These are phyloP conservation scores for Oxycera nigricornis DNA, from an alignment of 2,888 invertebrate genomes.

Conservation along the genomic window DNA sequence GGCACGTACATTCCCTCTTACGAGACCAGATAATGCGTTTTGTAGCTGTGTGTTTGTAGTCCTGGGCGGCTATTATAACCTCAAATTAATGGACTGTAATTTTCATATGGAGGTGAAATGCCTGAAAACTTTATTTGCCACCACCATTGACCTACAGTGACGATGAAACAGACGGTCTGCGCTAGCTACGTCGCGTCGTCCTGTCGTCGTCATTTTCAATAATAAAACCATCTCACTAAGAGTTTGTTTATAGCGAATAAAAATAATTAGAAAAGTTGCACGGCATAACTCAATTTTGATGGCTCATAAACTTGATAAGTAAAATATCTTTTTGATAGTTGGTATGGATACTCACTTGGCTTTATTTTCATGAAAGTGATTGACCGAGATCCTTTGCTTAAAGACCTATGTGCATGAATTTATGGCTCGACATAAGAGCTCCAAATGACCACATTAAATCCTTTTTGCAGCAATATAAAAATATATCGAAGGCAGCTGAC, in stretches of 20 bases:
- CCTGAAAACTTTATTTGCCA: constrained; percentile 27
- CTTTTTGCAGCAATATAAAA: too few relatives aligned
- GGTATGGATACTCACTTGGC: too few relatives aligned
- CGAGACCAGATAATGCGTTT: constrained; percentile 31
- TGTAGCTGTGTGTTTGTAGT: not conserved
- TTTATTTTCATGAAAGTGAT: constrained; percentile 3
- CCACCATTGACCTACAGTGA: not conserved
- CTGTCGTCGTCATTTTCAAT: constrained; percentile 25
- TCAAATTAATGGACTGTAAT: constrained; percentile 41
- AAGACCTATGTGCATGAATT: too few relatives aligned
- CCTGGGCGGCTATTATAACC: constrained; percentile 30
- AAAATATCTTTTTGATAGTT: constrained; percentile 9
- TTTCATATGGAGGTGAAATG: constrained; percentile 34
- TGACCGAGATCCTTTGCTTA: not conserved
- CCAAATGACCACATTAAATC: too few relatives aligned
- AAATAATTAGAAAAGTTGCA: constrained; percentile 40
- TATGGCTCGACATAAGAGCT: too few relatives aligned
- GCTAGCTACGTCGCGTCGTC: not conserved
- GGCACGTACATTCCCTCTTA: constrained; percentile 17
- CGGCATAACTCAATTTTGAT: constrained; percentile 36
- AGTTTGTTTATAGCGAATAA: constrained; percentile 29
- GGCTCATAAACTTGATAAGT: constrained; percentile 24
- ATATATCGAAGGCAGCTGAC: too few relatives aligned
- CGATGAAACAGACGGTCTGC: not conserved
- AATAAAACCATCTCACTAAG: constrained; percentile 30